phyloP scores from a whole-genome alignment of 2,888 invertebrate species.

The Ennomos erosarius region DNA sequence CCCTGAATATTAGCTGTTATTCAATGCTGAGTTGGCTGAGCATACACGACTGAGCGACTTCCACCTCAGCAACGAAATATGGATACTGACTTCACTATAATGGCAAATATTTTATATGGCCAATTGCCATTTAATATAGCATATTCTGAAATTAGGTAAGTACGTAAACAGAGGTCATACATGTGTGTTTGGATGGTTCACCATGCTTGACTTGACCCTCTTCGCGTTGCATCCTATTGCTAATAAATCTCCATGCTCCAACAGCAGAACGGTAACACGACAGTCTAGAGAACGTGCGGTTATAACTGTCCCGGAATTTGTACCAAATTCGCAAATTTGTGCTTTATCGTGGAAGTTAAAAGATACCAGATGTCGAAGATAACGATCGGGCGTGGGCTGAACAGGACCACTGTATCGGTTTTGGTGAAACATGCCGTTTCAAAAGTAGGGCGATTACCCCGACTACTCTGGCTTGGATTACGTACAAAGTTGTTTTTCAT shows the following conservation, averaged over 20 bases:
- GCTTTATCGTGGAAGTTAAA: slow-evolving; percentile 38
- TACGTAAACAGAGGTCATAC: neutral
- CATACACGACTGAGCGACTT: too few species aligned
- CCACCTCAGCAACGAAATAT: too few species aligned
- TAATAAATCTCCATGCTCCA: slow-evolving; percentile 52
- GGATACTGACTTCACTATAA: too few species aligned
- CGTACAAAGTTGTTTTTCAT: too few species aligned
- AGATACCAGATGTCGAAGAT: slow-evolving; percentile 45
- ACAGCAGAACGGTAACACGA: slow-evolving; percentile 65
- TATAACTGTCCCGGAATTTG: slow-evolving; percentile 67
- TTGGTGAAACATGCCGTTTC: slow-evolving; percentile 39
- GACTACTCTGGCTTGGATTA: slow-evolving; percentile 30
- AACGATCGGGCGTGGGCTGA: slow-evolving; percentile 42
- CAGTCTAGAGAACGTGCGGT: slow-evolving; percentile 59
- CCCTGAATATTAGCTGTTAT: too few species aligned
- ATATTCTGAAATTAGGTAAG: too few species aligned
- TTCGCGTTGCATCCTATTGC: slow-evolving; percentile 40
- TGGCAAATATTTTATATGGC: too few species aligned
- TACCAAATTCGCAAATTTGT: slow-evolving; percentile 54
- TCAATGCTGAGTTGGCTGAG: neutral
- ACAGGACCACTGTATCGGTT: slow-evolving; percentile 41
- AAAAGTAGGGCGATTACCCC: slow-evolving; percentile 42
- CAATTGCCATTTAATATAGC: too few species aligned
- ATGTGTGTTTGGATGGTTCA: slow-evolving; percentile 1
- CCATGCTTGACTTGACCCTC: neutral